These are phyloP conservation scores for Sanderia malayensis DNA, from an alignment of 30 jellyfish, hydroid and myxozoan genomes.

Conservation along the genomic window DNA sequence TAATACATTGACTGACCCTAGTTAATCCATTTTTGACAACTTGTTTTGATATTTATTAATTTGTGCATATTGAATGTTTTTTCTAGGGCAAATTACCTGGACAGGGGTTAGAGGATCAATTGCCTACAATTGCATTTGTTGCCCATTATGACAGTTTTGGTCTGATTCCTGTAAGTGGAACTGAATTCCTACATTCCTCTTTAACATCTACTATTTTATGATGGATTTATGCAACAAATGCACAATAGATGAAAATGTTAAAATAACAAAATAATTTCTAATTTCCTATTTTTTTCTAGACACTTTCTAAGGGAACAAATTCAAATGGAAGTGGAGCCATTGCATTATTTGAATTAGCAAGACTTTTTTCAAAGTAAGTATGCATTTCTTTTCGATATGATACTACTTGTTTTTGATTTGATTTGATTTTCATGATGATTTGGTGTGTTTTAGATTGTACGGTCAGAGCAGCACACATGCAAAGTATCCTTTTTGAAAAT, in stretches of 20 bases:
- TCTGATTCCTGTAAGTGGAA: slow-evolving; percentile 81
- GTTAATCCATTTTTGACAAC: too few species aligned
- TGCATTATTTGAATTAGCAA: slow-evolving; percentile 79
- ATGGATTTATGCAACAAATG: too few species aligned
- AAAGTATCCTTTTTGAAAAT: slow-evolving; percentile 57
- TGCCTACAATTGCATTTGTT: slow-evolving; percentile 89
- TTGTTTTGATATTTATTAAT: too few species aligned
- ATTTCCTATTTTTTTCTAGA: slow-evolving; percentile 34
- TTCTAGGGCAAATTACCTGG: slow-evolving; percentile 91
- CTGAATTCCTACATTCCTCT: neutral
- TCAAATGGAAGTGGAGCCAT: slow-evolving; percentile 91
- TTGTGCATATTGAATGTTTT: too few species aligned
- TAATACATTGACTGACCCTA: too few species aligned
- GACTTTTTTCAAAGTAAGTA: slow-evolving; percentile 77
- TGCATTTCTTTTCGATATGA: too few species aligned
- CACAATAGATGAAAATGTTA: too few species aligned
- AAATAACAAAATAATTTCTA: neutral
- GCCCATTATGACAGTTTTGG: slow-evolving; percentile 93
- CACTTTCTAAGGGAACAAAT: slow-evolving; percentile 72
- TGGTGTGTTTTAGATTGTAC: slow-evolving; percentile 59
- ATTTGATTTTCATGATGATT: neutral
- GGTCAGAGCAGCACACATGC: slow-evolving; percentile 64
- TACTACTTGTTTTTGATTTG: neutral
- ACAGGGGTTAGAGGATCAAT: slow-evolving; percentile 89
- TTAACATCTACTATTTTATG: neutral